Base-by-base conservation (phyloP, 1,140 invertebrate genomes). In the Sycophaga agraensis region DNA sequence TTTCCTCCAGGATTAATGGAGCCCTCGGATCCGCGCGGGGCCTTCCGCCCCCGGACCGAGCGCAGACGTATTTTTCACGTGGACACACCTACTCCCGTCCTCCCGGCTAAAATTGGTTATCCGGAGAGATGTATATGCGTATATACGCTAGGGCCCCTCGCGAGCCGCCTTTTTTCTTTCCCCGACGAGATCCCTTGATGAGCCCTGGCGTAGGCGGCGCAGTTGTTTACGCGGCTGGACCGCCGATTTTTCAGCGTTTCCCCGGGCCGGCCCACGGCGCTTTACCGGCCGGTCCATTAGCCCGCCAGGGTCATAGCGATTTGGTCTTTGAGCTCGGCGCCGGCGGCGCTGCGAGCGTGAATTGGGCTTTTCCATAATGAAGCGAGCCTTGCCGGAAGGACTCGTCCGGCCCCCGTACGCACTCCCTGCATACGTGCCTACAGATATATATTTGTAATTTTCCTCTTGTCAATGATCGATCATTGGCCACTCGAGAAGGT, bases 51-150 rank as follows among this genome's bases (percentile, higher is more conserved):
- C 51, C 35, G 39, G 8, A 2, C 31, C 22, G 35, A 49, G 34
- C 22, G 21, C 24, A 22, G 48, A 22, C 31, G 12, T 54, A 60
- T 54, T 45, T 60, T 45, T 60, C 37, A 53, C 40, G 39, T 53
- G 26, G 49, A 60, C 58, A 54, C 58, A 51, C 57, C 46, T 59
- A 59, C 57, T 17, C 26, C 14, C 17, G 40, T 45, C 54, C 0
- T n/a, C n/a, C 28, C 14, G 24, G 45, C 2, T 42, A 59, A n/a
- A 51, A 51, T 59, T 50, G 51, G 14, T 43, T 51, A 59, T 51
- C 39, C 40, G 4, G 8, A 12, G n/a, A 31, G 4, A 11, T 8
- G n/a, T n/a, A n/a, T n/a, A n/a, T 14, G 8, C 19, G 26, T 56
- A n/a, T n/a, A n/a, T n/a, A n/a, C n/a, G n/a, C n/a, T n/a, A n/a